A percentile compares a stretch with the other conserved stretches of the same genome.
Evolutionary conservation across 2,888 invertebrate species (phyloP).

Genomic region (Spisula solida): DNA sequence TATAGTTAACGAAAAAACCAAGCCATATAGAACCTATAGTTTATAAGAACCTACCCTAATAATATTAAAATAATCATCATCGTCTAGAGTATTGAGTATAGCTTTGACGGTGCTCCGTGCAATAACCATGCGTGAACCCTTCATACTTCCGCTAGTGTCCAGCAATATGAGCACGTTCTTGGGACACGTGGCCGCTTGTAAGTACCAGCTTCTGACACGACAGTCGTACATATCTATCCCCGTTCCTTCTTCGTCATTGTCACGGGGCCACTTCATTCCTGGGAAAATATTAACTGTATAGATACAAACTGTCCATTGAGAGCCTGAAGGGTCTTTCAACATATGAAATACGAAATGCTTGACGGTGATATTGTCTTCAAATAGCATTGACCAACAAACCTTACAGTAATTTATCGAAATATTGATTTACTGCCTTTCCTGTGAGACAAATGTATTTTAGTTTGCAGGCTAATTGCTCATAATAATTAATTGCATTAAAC

Average conservation of each 20-base stretch:
- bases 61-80: slow-evolving; percentile 99
- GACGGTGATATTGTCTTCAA: too few species aligned
- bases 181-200: slow-evolving; percentile 98
- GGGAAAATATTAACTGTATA: slow-evolving; percentile 59
- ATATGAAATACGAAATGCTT: too few species aligned
- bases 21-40: too few species aligned
- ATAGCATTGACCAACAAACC: too few species aligned
- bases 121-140: slow-evolving; percentile 95
- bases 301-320: too few species aligned
- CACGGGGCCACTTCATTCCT: slow-evolving; percentile 91
- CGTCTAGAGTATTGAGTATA: slow-evolving; percentile 97
- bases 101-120: slow-evolving; percentile 95
- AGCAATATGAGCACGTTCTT: slow-evolving; percentile 98
- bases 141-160: slow-evolving; percentile 99
- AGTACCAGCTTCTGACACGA: slow-evolving; percentile 97
- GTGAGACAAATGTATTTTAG: too few species aligned
- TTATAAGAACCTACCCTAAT: slow-evolving; percentile 89
- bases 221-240: slow-evolving; percentile 95
- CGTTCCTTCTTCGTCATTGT: slow-evolving; percentile 84
- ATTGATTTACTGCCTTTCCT: too few species aligned
- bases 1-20: too few species aligned
- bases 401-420: too few species aligned
- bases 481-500: too few species aligned
- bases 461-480: too few species aligned
- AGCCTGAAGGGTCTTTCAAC: too few species aligned